phyloP scores from a whole-genome alignment of 2,888 invertebrate genomes.

The Nomada ferruginata region DNA sequence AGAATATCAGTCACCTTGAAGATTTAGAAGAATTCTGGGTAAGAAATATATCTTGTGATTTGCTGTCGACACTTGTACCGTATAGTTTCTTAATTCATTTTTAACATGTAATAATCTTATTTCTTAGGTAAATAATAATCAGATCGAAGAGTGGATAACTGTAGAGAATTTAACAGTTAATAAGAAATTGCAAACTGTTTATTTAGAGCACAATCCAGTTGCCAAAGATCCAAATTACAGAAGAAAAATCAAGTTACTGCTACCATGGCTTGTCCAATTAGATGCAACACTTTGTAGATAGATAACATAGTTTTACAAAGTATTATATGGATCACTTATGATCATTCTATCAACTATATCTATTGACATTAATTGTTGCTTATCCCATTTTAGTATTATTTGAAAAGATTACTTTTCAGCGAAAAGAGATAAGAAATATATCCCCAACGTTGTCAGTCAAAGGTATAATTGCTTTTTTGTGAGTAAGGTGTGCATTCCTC shows the following conservation, averaged over 20 bases:
- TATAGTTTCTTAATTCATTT: conserved; percentile 22
- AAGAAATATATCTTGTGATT: conserved; percentile 27
- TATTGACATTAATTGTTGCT: conserved; percentile 19
- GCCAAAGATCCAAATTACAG: conserved; percentile 94
- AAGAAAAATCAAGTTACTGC: conserved; percentile 93
- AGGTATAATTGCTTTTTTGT: conserved; percentile 13
- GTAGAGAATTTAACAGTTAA: conserved; percentile 90
- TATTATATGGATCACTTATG: background rate
- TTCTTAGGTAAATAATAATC: conserved; percentile 95
- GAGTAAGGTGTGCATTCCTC: conserved; percentile 21
- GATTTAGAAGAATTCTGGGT: conserved; percentile 98
- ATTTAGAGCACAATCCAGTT: conserved; percentile 97
- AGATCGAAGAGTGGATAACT: conserved; percentile 93
- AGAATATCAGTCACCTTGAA: conserved; percentile 90
- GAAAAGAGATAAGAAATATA: conserved; percentile 3
- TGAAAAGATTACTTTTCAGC: conserved; percentile 27
- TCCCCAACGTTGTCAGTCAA: background rate
- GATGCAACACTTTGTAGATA: conserved; percentile 97
- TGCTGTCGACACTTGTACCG: background rate
- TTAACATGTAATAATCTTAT: conserved; percentile 31
- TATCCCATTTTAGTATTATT: conserved; percentile 29
- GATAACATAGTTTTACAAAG: conserved; percentile 64
- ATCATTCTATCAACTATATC: conserved; percentile 12
- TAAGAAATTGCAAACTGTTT: conserved; percentile 92
- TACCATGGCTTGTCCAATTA: conserved; percentile 95